Evolutionary conservation across 1,140 invertebrate genomes (phyloP), one percentile per base, ranked within the genome.

Genomic region (Coelopa frigida): DNA sequence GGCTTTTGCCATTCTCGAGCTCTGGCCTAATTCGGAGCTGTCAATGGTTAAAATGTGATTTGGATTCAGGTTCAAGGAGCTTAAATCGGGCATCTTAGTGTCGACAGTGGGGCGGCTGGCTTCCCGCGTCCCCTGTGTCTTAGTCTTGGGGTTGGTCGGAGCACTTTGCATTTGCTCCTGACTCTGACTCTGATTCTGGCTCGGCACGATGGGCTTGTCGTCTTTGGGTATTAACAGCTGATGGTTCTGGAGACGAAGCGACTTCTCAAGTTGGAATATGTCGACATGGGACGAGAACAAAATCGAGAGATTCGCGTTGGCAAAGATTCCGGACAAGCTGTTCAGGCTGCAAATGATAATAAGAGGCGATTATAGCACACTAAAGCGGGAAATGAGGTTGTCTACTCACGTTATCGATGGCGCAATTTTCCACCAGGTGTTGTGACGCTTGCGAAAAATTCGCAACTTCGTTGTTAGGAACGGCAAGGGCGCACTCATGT

Each of bases 211-310:
- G 14, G 15, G n/a, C 5, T 7, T 15, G 12, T 44, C 18, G 22
- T 44, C 31, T 22, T 36, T 36, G 6, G 48, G 48, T 17, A 49
- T 44, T 11, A 49, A 26, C 5, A 49, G 35, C 39, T 39, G 44
- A n/a, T 49, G 42, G 14, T 49, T 44, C 29, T 43, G 12, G 12
- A 45, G 12, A 10, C 10, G 18, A 14, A 49, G 23, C 21, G 41
- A 22, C 29, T 44, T 44, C 22, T 44, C 36, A 27, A 49, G 35
- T 27, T 44, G 36, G 17, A 44, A 45, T 29, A 44, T 37, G 36
- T 49, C 48, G 14, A 49, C 48, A 49, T 49, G 41, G 41, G 48
- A 44, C n/a, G 48, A 49, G 42, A 49, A 49, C 41, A 49, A 44
- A 49, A 49, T 49, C 33, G 48, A 49, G 33, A 49, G 48, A 44